phyloP scores from a whole-genome alignment of 1,140 invertebrate species.

The Paraescarpia echinospica region DNA sequence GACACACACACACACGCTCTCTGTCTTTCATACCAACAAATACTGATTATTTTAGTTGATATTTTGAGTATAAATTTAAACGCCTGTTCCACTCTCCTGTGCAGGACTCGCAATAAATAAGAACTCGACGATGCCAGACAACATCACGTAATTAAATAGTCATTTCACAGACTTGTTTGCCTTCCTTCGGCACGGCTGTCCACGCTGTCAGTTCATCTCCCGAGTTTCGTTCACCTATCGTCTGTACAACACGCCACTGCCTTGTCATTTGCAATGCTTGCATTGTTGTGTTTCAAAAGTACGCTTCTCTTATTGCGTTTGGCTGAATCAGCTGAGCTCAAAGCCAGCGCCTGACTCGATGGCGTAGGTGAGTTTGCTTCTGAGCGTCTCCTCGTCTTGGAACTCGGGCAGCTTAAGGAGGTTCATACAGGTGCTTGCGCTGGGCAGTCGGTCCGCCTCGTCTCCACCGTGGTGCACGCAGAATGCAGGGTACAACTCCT shows the following conservation, averaged over 20 bases:
- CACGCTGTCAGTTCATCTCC: background rate
- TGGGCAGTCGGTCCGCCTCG: constrained; percentile 82
- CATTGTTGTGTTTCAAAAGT: background rate
- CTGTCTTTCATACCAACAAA: background rate
- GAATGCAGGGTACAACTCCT: constrained; percentile 92
- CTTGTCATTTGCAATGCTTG: background rate
- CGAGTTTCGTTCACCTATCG: background rate
- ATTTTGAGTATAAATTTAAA: background rate
- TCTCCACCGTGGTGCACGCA: constrained; percentile 87
- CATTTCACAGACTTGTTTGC: background rate
- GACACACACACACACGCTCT: background rate
- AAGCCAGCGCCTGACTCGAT: constrained; percentile 94
- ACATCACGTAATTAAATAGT: background rate
- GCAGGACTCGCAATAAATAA: background rate
- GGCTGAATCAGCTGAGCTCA: constrained; percentile 71
- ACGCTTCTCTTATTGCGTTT: background rate
- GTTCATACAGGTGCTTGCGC: constrained; percentile 97
- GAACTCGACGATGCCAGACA: background rate
- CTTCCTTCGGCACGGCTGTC: background rate
- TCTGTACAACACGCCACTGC: background rate
- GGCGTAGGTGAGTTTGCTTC: constrained; percentile 86
- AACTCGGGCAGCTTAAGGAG: constrained; percentile 93
- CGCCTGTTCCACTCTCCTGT: background rate
- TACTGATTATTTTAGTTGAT: background rate
- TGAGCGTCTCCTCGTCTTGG: constrained; percentile 73